Percentiles rank a stretch among this genome's conserved stretches.
These are phyloP conservation scores for Arnoldichthys spilopterus DNA, from an alignment of 2,797 vertebrate genomes.

Conservation along the genomic window DNA sequence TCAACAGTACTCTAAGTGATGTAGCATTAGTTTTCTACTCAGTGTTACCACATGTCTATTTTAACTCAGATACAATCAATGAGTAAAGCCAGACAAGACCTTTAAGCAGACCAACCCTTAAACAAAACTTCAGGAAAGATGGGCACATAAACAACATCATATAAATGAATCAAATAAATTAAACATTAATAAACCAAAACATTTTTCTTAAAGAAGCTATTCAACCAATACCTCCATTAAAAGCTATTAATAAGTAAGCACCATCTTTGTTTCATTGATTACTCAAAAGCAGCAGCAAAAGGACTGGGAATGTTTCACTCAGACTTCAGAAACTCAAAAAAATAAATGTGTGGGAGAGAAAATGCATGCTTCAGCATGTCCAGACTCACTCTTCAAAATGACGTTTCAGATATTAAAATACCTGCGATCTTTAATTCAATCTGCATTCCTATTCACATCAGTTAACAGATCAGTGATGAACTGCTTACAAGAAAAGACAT, in stretches of 20 bases:
- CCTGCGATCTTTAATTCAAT: background rate
- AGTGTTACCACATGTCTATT: too few relatives aligned
- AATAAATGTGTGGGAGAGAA: background rate
- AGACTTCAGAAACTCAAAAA: background rate
- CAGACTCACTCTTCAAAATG: background rate
- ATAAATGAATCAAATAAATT: background rate
- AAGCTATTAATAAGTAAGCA: background rate
- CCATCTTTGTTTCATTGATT: background rate
- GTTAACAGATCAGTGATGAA: constrained; percentile 9
- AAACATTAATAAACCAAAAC: background rate
- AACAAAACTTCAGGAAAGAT: background rate
- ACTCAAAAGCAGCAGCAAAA: background rate
- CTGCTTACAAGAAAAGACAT: background rate
- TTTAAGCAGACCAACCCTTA: background rate
- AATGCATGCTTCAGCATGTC: too few relatives aligned
- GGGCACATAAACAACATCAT: background rate
- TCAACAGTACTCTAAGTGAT: background rate
- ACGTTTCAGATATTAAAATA: background rate
- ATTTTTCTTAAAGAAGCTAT: background rate
- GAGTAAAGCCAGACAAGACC: background rate
- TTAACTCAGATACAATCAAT: background rate
- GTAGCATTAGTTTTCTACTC: too few relatives aligned
- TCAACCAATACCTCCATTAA: background rate
- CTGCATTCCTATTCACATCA: constrained; percentile 18
- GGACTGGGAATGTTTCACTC: background rate